Conservation (phyloP, 2,797 vertebrate species). For the Anguilla anguilla region DNA sequence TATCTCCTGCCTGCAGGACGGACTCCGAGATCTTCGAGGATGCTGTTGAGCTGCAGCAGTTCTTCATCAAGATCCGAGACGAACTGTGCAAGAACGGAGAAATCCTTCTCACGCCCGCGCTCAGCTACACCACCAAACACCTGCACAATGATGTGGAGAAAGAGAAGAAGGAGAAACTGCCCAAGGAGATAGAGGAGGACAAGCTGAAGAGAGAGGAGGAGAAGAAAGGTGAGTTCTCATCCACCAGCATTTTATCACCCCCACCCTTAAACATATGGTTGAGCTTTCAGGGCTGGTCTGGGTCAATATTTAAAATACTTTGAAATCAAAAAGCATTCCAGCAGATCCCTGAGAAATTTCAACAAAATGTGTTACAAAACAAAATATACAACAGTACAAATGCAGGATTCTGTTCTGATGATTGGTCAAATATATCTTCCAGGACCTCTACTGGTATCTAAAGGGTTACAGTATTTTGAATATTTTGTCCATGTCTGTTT, state of each 20-base stretch:
- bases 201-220: constrained; percentile 89
- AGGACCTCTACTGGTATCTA: no score
- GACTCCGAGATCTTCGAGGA: constrained; percentile 98
- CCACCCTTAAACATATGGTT: not conserved
- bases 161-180: constrained; percentile 96
- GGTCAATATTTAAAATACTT: no score
- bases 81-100: constrained; percentile 99
- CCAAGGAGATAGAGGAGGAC: constrained; percentile 95
- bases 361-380: not conserved
- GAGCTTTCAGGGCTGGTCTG: not conserved
- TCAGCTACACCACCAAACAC: constrained; percentile 93
- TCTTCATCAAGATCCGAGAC: constrained; percentile 97
- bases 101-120: constrained; percentile 88
- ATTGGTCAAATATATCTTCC: no score
- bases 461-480: not conserved
- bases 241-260: not conserved
- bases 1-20: constrained; percentile 72
- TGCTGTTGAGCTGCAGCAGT: constrained; percentile 94
- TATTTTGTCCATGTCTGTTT: not conserved
- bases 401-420: no score
- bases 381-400: not conserved
- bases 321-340: no score
- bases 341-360: not conserved
- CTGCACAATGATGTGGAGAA: constrained; percentile 93
- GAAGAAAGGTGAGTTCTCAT: constrained; percentile 77